phyloP scores from a whole-genome alignment of 2,797 vertebrate genomes.

The Furcifer pardalis region DNA sequence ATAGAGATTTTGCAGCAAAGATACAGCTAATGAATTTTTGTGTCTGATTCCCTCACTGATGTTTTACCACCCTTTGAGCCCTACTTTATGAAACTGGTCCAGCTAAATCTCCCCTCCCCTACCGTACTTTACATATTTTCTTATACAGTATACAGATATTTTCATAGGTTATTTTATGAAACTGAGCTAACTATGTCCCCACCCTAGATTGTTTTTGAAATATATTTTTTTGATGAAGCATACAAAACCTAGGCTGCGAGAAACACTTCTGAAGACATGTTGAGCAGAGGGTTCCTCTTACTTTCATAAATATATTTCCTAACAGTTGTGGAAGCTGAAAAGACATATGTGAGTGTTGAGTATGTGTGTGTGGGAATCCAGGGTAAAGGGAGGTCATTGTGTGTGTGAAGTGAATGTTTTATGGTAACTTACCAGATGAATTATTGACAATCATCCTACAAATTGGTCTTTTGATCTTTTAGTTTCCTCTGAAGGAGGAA shows the following conservation, averaged over 20 bases:
- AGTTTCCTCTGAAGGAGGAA: constrained; percentile 13
- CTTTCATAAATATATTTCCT: constrained; percentile 3
- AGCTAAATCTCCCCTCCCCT: not conserved
- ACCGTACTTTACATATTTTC: not conserved
- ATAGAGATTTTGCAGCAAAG: not conserved
- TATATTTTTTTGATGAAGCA: not conserved
- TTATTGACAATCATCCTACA: constrained; percentile 27
- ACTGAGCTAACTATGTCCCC: not conserved
- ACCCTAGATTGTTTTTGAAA: not conserved
- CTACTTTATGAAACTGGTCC: not conserved
- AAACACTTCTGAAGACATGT: not conserved
- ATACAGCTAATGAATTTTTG: not conserved
- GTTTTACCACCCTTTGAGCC: not conserved
- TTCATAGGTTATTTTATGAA: not conserved
- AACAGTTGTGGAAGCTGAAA: not conserved
- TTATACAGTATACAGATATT: not conserved
- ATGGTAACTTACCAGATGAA: constrained; percentile 20
- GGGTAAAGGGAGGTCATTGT: not conserved
- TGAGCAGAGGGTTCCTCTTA: not conserved
- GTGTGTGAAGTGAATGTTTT: constrained; percentile 4
- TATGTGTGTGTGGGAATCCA: not conserved
- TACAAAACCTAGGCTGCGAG: not conserved
- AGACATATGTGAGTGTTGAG: not conserved
- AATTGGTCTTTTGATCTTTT: constrained; percentile 28
- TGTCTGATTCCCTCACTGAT: not conserved